Percentiles rank a stretch among this genome's conserved stretches.
Evolutionary conservation across 2,113 vertebrate species (phyloP).

Genomic region (Circaetus gallicus): DNA sequence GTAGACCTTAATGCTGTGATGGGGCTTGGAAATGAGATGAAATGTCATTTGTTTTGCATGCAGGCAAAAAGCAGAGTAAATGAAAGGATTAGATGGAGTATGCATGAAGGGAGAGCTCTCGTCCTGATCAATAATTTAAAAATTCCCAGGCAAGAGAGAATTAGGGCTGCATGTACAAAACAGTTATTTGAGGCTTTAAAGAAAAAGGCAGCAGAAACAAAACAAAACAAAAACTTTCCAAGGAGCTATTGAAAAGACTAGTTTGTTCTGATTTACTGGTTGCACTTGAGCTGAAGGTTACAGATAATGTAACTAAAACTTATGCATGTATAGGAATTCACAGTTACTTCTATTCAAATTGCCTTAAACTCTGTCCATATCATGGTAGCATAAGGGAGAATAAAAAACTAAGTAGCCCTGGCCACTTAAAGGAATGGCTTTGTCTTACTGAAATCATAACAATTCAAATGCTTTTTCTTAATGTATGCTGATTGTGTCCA

Average conservation of each 20-base stretch:
- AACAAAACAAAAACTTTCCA: background rate
- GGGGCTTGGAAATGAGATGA: background rate
- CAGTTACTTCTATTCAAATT: background rate
- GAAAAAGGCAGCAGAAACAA: background rate
- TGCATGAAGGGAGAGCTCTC: background rate
- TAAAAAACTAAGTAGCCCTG: background rate
- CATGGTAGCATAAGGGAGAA: background rate
- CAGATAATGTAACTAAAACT: background rate
- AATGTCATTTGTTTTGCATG: background rate
- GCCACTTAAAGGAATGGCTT: background rate
- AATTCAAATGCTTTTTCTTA: background rate
- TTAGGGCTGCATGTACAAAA: background rate
- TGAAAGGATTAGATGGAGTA: background rate
- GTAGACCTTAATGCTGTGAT: background rate
- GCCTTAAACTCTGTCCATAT: background rate
- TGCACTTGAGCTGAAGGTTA: background rate
- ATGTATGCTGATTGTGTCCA: background rate
- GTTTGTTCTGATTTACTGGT: background rate
- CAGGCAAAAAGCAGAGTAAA: background rate
- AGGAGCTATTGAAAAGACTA: background rate
- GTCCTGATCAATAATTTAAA: slow-evolving; percentile 31
- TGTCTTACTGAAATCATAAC: background rate
- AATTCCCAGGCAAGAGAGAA: background rate
- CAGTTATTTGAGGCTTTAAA: background rate
- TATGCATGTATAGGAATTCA: background rate